Evolutionary conservation across 2,797 vertebrate genomes (phyloP), one percentile per base, ranked within the genome.

Genomic region (Acanthurus lineatus): DNA sequence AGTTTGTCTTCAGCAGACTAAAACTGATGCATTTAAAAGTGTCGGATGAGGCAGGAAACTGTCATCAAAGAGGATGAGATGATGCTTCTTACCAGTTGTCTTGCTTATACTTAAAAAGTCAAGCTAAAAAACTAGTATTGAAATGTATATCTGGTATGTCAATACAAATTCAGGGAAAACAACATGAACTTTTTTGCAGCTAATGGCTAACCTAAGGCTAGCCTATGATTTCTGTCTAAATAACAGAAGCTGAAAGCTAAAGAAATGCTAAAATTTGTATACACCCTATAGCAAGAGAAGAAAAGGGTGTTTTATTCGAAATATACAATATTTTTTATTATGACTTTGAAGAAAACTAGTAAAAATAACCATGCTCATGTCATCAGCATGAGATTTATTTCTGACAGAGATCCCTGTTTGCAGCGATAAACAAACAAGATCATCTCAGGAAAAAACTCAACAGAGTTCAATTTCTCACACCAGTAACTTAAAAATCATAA

Each of bases 1-100:
- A 91, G 87, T 88, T 88, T 88, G 87, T 84, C 87, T 76, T 83
- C 84, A 85, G 76, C 16, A 79, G 77, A 87, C 77, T 80, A 84
- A 85, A 89, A 86, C 74, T 66, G 85, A 87, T 88, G 86, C 81
- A 88, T 81, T 76, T 51, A 65, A 87, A 89, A 82, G 51, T 19
- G 66, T 60, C 48, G 58, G 73, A 76, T 68, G 80, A 73, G 81
- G 73, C 69, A 49, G 61, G 54, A 45, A 51, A 80, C 77, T 28
- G 44, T 80, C 74, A 73, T 69, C 76, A 79, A 80, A 84, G 60
- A 32, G 62, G 57, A 86, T 72, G 45, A 82, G 73, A 77, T 86
- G 72, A 66, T 32, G 49, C 45, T 64, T 78, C 22, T 14, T 20
- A 58, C 59, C 61, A 69, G 69, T 51, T 53, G 47, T 47, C 53